These are phyloP conservation scores for Labrus mixtus DNA, from an alignment of 2,113 vertebrate species.

Conservation along the genomic window DNA sequence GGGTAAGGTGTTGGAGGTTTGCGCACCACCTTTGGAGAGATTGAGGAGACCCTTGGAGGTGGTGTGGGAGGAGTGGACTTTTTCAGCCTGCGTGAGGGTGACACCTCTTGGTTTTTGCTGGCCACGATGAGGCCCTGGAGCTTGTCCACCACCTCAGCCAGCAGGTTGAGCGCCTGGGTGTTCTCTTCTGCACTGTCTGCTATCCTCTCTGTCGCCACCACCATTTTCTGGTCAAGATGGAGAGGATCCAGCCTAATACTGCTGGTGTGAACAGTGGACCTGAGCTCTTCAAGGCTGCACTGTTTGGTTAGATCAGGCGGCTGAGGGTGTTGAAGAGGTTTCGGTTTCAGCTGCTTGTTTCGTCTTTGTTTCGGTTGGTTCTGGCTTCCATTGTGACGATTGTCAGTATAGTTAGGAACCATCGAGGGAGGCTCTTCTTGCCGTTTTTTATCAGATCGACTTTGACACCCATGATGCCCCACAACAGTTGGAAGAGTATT, in stretches of 20 bases:
- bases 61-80: constrained; percentile 19
- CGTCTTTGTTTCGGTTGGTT: not conserved
- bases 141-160: constrained; percentile 77
- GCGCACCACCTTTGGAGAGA: constrained; percentile 31
- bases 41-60: constrained; percentile 45
- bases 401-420: not conserved
- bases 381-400: not conserved
- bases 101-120: constrained; percentile 17
- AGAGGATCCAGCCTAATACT: constrained; percentile 54
- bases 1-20: constrained; percentile 46
- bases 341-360: not conserved
- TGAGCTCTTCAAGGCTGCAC: constrained; percentile 63
- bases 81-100: not conserved
- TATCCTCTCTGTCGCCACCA: constrained; percentile 57
- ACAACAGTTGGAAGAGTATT: not conserved
- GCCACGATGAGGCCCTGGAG: constrained; percentile 72
- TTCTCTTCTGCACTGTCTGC: constrained; percentile 71
- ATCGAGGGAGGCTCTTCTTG: not conserved
- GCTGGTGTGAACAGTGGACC: constrained; percentile 54
- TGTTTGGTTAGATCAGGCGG: constrained; percentile 33
- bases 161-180: constrained; percentile 71
- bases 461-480: not conserved
- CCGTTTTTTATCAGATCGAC: not conserved
- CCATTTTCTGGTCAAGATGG: constrained; percentile 65
- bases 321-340: not conserved